Conservation (phyloP, 2,113 vertebrate species). For the Cyphomyrus plagiostoma region DNA sequence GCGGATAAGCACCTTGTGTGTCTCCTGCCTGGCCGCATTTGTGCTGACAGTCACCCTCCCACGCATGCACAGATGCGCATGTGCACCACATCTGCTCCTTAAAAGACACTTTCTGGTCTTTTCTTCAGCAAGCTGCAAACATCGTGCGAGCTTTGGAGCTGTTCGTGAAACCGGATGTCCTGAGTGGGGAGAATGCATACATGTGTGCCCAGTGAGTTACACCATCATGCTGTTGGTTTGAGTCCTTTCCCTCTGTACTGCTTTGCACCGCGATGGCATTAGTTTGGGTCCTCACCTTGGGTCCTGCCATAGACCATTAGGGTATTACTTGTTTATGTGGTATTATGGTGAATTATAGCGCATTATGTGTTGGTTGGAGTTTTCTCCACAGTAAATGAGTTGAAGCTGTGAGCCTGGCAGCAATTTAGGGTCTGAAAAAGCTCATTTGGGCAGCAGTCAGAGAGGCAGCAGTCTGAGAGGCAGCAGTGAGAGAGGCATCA, state of each 20-base stretch:
- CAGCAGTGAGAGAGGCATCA: background rate
- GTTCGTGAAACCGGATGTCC: slow-evolving; percentile 82
- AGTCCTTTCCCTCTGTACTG: background rate
- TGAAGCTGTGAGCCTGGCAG: background rate
- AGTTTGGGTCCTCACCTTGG: background rate
- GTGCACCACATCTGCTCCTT: background rate
- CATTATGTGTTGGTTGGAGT: background rate
- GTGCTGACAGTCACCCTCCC: background rate
- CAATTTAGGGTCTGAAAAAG: background rate
- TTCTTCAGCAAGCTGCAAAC: slow-evolving; percentile 74
- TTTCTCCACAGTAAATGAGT: background rate
- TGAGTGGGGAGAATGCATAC: slow-evolving; percentile 89
- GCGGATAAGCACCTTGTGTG: background rate
- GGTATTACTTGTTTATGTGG: background rate
- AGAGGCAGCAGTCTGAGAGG: too few species aligned
- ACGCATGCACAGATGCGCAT: background rate
- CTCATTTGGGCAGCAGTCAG: background rate
- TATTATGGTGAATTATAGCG: background rate
- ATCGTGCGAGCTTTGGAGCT: slow-evolving; percentile 81
- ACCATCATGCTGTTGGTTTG: background rate
- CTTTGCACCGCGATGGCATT: background rate
- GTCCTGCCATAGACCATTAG: background rate
- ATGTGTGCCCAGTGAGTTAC: slow-evolving; percentile 84
- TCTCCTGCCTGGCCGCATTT: background rate
- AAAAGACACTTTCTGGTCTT: background rate